Evolutionary conservation across 2,888 invertebrate species (phyloP).

Genomic region (Strigamia transsilvanica): DNA sequence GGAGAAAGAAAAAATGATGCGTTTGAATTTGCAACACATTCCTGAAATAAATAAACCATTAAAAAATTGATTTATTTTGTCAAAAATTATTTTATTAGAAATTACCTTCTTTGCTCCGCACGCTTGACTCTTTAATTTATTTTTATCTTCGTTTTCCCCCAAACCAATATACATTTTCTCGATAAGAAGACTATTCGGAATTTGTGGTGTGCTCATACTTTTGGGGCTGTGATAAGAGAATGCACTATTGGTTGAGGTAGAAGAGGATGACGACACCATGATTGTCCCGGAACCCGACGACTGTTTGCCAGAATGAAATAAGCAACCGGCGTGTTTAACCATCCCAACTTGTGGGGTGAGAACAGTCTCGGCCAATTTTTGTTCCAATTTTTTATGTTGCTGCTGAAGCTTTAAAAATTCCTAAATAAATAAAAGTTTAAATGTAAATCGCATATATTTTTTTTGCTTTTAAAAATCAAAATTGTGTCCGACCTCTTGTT

Average conservation of each 20-base stretch:
- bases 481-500: conserved; percentile 31
- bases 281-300: conserved; percentile 46
- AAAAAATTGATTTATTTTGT: background rate
- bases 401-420: conserved; percentile 52
- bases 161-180: conserved; percentile 47
- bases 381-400: conserved; percentile 52
- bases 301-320: conserved; percentile 5
- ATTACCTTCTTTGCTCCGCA: background rate
- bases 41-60: background rate
- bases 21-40: conserved; percentile 15
- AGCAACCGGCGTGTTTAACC: conserved; percentile 2
- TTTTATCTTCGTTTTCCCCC: conserved; percentile 44
- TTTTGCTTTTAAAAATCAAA: conserved; percentile 44
- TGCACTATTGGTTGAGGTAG: conserved; percentile 43
- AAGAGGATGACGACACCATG: conserved; percentile 52
- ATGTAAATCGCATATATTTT: background rate
- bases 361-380: conserved; percentile 51
- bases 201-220: background rate
- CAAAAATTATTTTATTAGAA: background rate
- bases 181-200: background rate
- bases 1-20: conserved; percentile 67
- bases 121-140: background rate
- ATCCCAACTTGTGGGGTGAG: conserved; percentile 30
- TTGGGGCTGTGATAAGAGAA: conserved; percentile 51
- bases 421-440: conserved; percentile 24